Conservation (phyloP, 2,113 vertebrate genomes). For the Ariopsis seemanni region DNA sequence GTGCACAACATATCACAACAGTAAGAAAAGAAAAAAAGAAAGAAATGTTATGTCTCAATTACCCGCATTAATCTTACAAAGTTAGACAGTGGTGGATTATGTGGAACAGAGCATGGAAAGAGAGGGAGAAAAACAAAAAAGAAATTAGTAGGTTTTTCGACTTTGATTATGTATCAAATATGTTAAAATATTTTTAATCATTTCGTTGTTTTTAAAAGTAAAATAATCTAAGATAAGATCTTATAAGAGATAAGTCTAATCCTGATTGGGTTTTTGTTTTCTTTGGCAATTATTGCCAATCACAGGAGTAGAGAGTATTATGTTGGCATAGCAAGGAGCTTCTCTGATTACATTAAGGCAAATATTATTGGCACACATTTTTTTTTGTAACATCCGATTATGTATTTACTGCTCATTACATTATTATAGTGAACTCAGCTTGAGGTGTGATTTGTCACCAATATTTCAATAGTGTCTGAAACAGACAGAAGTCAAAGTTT, state of each 20-base stretch:
- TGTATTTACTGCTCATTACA: conserved; percentile 60
- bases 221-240: too few species aligned
- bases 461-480: conserved; percentile 19
- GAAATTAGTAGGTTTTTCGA: conserved; percentile 52
- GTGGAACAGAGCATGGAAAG: conserved; percentile 55
- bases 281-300: conserved; percentile 70
- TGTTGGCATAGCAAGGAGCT: conserved; percentile 68
- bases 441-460: conserved; percentile 31
- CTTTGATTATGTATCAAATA: not conserved
- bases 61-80: conserved; percentile 86
- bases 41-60: conserved; percentile 82
- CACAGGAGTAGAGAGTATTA: conserved; percentile 54
- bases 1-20: not conserved
- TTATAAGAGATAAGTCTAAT: too few species aligned
- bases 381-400: conserved; percentile 66
- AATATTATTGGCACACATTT: conserved; percentile 89
- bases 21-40: conserved; percentile 75
- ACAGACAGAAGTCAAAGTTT: conserved; percentile 26
- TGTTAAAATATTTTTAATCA: not conserved
- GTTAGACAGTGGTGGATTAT: conserved; percentile 58
- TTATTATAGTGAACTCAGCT: conserved; percentile 55
- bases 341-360: conserved; percentile 85
- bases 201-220: not conserved
- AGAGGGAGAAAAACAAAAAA: conserved; percentile 62
- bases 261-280: conserved; percentile 69